phyloP scores from a whole-genome alignment of 1,140 invertebrate species.

The Drosophila mayri region DNA sequence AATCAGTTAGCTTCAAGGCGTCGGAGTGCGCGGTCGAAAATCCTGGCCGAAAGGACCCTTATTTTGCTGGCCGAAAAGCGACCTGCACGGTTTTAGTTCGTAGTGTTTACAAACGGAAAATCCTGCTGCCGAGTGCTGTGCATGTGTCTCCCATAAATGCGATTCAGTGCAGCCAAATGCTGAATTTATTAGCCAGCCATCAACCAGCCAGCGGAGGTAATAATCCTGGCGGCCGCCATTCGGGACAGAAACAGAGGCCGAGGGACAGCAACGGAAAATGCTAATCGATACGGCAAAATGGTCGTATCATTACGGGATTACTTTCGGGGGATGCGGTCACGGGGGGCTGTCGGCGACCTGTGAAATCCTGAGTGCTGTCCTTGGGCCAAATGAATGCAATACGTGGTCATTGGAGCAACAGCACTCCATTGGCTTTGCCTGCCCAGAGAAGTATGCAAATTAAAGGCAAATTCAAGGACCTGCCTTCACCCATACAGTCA shows the following conservation, averaged over 20 bases:
- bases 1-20: constrained; percentile 69
- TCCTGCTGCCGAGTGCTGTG: constrained; percentile 9
- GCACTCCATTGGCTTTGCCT: constrained; percentile 25
- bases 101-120: constrained; percentile 34
- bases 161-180: constrained; percentile 33
- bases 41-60: background rate
- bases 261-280: constrained; percentile 21
- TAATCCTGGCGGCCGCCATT: background rate
- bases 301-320: constrained; percentile 29
- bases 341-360: background rate
- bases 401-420: constrained; percentile 16
- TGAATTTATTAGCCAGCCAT: constrained; percentile 28
- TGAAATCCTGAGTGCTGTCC: constrained; percentile 16
- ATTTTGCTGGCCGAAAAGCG: background rate
- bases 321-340: constrained; percentile 11
- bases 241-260: background rate
- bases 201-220: constrained; percentile 29
- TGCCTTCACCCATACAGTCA: constrained; percentile 8
- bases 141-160: constrained; percentile 21
- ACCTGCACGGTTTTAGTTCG: constrained; percentile 18
- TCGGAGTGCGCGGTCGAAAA: constrained; percentile 39
- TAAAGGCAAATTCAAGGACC: constrained; percentile 44
- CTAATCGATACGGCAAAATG: constrained; percentile 36
- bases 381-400: constrained; percentile 39
- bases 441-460: constrained; percentile 34